These are phyloP conservation scores for Hermaeophaga mercurialis DNA, from an alignment of 2,888 invertebrate genomes.

Conservation along the genomic window DNA sequence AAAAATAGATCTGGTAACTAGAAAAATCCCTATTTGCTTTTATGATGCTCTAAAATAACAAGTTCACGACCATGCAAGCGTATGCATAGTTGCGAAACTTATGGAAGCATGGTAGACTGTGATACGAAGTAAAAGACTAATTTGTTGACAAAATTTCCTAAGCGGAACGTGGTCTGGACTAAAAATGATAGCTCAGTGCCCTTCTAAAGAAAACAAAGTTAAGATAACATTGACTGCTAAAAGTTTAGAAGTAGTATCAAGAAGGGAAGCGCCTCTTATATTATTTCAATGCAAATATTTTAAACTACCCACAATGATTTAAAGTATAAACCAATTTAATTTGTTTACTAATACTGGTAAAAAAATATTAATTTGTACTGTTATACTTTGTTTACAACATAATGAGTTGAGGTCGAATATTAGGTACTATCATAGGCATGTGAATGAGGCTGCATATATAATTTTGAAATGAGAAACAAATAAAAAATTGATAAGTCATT, in stretches of 20 bases:
- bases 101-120: conserved; percentile 33
- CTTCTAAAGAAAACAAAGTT: conserved; percentile 46
- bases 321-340: no score
- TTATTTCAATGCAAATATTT: no score
- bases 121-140: conserved; percentile 46
- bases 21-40: conserved; percentile 1
- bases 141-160: conserved; percentile 57
- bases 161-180: conserved; percentile 52
- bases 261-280: not conserved
- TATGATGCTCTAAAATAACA: not conserved
- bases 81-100: conserved; percentile 16
- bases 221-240: conserved; percentile 24
- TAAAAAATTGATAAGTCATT: no score
- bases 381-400: no score
- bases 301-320: no score
- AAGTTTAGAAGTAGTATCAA: not conserved
- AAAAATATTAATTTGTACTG: no score
- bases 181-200: conserved; percentile 50
- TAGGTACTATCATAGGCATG: no score
- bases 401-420: no score
- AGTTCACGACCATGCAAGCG: conserved; percentile 6
- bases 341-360: no score
- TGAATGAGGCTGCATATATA: no score
- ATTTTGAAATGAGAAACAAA: no score
- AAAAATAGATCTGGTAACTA: no score